phyloP scores from a whole-genome alignment of 2,113 vertebrate genomes.

The Centrocercus urophasianus region DNA sequence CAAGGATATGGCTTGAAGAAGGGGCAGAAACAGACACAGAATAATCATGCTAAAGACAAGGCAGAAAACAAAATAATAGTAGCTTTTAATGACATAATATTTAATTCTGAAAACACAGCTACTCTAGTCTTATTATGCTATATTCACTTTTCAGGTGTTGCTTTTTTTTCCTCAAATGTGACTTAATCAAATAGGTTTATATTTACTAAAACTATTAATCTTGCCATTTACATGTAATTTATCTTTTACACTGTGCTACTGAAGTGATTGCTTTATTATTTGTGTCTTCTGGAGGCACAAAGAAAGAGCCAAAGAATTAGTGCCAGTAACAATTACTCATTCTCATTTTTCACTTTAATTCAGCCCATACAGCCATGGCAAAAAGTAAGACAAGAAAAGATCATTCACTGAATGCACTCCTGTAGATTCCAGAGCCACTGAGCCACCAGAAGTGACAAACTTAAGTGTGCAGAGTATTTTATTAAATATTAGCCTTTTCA shows the following conservation, averaged over 20 bases:
- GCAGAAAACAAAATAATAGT: accelerated
- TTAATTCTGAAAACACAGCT: background rate
- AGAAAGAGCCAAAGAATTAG: background rate
- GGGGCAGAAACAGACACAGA: background rate
- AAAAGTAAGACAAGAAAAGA: background rate
- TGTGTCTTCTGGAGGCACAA: background rate
- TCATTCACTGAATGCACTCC: background rate
- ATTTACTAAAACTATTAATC: background rate
- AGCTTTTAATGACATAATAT: background rate
- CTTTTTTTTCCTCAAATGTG: background rate
- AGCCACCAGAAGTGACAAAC: background rate
- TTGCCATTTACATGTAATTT: background rate
- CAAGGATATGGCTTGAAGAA: background rate
- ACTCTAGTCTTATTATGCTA: background rate
- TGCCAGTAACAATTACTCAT: background rate
- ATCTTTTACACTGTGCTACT: background rate
- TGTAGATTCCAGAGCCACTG: background rate
- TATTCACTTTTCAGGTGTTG: background rate
- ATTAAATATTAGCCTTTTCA: background rate
- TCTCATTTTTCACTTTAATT: background rate
- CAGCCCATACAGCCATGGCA: background rate
- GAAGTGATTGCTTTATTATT: background rate
- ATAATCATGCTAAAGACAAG: background rate
- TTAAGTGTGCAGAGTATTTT: background rate
- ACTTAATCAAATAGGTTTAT: background rate